A percentile compares a stretch with the other conserved stretches of the same genome.
Conservation (phyloP, 2,113 vertebrate genomes). For the western clawed frog (Xenopus tropicalis) region UCB_Xtro_10.0 CM004452.2:49364001-49364500, state of each 20-base stretch:
- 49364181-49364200: constrained; percentile 60
- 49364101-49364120: constrained; percentile 86
- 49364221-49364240: constrained; percentile 64
- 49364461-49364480: constrained; percentile 83
- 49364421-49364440: constrained; percentile 77
- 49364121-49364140: constrained; percentile 65
- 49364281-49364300: too few relatives aligned
- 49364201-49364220: constrained; percentile 73
- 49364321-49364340: too few relatives aligned
- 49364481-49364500: constrained; percentile 79
- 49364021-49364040: too few relatives aligned
- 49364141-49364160: constrained; percentile 69
- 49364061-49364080: constrained; percentile 69
- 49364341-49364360: neutral
- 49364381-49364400: constrained; percentile 48
- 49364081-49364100: constrained; percentile 67
- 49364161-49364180: constrained; percentile 59
- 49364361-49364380: constrained; percentile 65
- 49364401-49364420: constrained; percentile 78
- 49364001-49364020: too few relatives aligned
- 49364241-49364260: neutral
- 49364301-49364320: too few relatives aligned
- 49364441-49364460: constrained; percentile 75
- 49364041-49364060: too few relatives aligned
- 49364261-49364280: too few relatives aligned